Conservation (phyloP, 2,113 vertebrate genomes). For the Corythaeola cristata region DNA sequence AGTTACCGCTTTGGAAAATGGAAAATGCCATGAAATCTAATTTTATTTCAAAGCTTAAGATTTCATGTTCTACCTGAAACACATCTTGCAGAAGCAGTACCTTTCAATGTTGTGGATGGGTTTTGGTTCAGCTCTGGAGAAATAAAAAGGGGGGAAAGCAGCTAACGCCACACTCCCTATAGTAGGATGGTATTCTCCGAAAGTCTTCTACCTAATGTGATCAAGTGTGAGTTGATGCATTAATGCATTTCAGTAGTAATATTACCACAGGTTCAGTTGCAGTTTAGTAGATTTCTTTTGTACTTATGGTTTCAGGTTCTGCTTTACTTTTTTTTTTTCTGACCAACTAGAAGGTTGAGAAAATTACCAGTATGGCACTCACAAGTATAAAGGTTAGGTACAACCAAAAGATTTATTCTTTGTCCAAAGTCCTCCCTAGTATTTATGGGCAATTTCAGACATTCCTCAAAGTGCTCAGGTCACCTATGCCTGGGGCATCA, state of each 20-base stretch:
- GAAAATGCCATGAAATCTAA: neutral
- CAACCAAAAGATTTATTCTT: neutral
- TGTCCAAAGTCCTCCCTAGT: constrained; percentile 26
- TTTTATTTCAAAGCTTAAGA: neutral
- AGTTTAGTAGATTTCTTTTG: neutral
- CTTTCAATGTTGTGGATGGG: neutral
- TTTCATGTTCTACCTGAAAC: neutral
- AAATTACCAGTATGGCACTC: neutral
- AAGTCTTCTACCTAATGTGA: neutral
- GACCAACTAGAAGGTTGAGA: neutral
- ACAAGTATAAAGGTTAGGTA: neutral
- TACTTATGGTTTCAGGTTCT: neutral
- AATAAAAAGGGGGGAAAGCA: fast-evolving
- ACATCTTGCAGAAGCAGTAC: neutral
- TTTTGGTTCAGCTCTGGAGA: neutral
- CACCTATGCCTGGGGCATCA: constrained; percentile 20
- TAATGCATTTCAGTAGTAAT: neutral
- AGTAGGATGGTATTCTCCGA: neutral
- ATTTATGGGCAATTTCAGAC: constrained; percentile 28
- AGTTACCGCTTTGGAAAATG: neutral
- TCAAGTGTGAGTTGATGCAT: neutral
- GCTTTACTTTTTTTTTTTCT: neutral
- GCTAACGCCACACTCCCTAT: neutral
- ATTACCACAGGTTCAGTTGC: neutral
- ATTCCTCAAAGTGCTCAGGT: constrained; percentile 9